These are phyloP conservation scores for Lindbergichthys nudifrons DNA, from an alignment of 2,797 vertebrate genomes.

Conservation along the genomic window DNA sequence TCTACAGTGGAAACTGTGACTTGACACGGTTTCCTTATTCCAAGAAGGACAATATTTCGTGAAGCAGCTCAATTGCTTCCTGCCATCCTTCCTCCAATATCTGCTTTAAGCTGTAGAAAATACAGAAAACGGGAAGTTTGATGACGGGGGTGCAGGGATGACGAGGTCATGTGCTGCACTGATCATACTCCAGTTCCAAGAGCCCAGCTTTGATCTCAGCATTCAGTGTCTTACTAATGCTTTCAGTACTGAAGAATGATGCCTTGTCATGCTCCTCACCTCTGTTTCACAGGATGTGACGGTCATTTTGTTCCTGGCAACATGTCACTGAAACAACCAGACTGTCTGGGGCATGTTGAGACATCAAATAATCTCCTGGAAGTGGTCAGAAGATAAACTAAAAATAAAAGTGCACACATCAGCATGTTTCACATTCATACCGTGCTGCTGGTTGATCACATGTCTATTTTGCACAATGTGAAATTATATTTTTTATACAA, in stretches of 20 bases:
- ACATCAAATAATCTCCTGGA: neutral
- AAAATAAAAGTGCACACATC: neutral
- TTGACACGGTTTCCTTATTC: conserved; percentile 7
- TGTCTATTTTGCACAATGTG: neutral
- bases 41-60: neutral
- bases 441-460: neutral
- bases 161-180: conserved; percentile 30
- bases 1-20: conserved; percentile 37
- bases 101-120: neutral
- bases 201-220: neutral
- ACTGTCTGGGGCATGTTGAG: neutral
- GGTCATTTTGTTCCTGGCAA: neutral
- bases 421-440: conserved; percentile 6
- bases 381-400: neutral
- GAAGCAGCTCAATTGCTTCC: conserved; percentile 12
- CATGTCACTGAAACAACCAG: neutral
- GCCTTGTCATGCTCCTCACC: neutral
- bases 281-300: neutral
- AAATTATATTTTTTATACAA: neutral
- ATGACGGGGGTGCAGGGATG: neutral
- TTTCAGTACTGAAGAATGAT: neutral
- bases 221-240: neutral
- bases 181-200: conserved; percentile 8
- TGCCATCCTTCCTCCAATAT: neutral
- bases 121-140: conserved; percentile 14